Base-by-base conservation (phyloP, 1,140 invertebrate genomes). In the Ceratina japonica region DNA sequence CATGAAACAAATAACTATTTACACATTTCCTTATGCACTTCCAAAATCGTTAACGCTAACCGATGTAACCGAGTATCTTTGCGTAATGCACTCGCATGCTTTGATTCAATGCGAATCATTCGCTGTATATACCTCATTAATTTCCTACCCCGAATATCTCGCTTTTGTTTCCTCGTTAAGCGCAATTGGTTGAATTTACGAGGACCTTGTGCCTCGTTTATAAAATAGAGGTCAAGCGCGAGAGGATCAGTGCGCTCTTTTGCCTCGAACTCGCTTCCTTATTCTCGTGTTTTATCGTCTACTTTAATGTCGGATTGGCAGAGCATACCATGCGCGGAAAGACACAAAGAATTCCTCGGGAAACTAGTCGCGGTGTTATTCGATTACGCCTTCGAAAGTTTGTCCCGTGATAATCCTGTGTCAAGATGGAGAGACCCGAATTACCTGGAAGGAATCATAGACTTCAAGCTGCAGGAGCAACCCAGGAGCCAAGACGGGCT, bases 401-500 rank as follows among this genome's bases (percentile, higher is more conserved):
- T 86, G n/a, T 80, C 86, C 51, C 86, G 85, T 62, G 85, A 89
- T 69, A 90, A 91, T 79, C 85, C 84, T 13, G 92, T 92, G 1
- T 73, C 90, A 10, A 78, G 89, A 66, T 92, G 91, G 91, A 87
- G 89, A 75, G 85, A 87, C 51, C 90, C 91, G 1, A 82, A 87
- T 52, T 84, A 90, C 31, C 74, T 92, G 61, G n/a, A 86, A 54
- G 75, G 88, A 18, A 83, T 89, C 16, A 87, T 94, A 31, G 89
- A 91, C 80, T 87, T 90, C 44, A 74, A 90, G 37, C 69, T 90
- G 8, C 75, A 90, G 1, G 89, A 91, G 66, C 79, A 65, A 51
- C 92, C 92, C 8, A 87, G 87, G 13, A 84, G 78, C 56, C 90
- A 93, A 15, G 90, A 92, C 13, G 83, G 90, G 65, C 83, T 94